Evolutionary conservation across 1,140 invertebrate species (phyloP).

Genomic region (Pseudomyrmex dendroicus): DNA sequence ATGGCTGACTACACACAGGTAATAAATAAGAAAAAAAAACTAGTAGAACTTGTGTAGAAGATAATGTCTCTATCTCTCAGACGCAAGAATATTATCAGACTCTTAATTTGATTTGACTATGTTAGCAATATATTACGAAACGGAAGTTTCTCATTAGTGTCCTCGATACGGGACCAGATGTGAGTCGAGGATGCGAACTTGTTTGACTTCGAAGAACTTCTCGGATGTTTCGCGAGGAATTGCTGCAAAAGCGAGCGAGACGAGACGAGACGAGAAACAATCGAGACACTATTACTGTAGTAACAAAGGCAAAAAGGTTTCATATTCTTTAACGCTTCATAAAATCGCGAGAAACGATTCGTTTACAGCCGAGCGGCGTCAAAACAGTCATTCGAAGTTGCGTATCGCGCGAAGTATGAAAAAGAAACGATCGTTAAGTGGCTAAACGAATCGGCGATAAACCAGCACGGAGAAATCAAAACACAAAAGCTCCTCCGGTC

Average conservation of each 20-base stretch:
- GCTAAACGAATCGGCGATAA: constrained; percentile 49
- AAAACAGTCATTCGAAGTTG: constrained; percentile 1
- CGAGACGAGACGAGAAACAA: too few species aligned
- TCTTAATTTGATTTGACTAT: not conserved
- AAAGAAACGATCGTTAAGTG: constrained; percentile 43
- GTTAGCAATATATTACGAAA: too few species aligned
- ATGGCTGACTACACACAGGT: not conserved
- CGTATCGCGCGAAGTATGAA: not conserved
- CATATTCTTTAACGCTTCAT: constrained; percentile 20
- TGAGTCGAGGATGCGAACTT: too few species aligned
- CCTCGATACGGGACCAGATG: too few species aligned
- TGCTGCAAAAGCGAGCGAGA: too few species aligned
- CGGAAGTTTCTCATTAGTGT: too few species aligned
- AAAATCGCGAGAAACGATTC: constrained; percentile 15
- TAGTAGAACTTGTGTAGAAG: not conserved
- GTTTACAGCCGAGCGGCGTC: not conserved
- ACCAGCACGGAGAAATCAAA: constrained; percentile 23
- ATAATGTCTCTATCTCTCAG: too few species aligned
- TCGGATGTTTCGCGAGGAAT: too few species aligned
- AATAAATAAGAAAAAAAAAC: not conserved
- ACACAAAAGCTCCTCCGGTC: constrained; percentile 16
- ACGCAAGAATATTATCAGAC: not conserved
- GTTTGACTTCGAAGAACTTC: too few species aligned
- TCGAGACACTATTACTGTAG: not conserved
- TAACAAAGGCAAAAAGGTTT: constrained; percentile 21